Evolutionary conservation across 2,113 vertebrate species (phyloP), one percentile per base, ranked within the genome.

Genomic region (Oncorhynchus tshawytscha): DNA sequence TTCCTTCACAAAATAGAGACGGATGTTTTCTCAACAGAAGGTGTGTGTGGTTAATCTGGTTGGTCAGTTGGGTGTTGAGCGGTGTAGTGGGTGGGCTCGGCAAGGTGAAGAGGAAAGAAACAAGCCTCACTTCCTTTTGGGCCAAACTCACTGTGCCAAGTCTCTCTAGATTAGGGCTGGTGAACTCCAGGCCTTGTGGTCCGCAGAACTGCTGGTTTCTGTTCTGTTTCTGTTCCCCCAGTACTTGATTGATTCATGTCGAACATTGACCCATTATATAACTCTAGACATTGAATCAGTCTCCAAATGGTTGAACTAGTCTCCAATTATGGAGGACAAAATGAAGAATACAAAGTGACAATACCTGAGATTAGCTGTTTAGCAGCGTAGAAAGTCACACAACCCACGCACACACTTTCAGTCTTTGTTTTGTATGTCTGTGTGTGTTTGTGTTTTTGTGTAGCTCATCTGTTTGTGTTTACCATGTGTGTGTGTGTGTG

Each of bases 1-100:
- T 95, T 93, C 94, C 94, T 93, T 92, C 90, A 92, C 89, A 93
- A 90, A 83, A 16, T 85, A 88, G 90, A 91, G 86, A 90, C 83
- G 90, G 92, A 93, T 89, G 83, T 86, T 89, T 87, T 89, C 89
- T 85, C 85, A 81, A 77, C 76, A 62, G 82, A 54, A 54, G 12
- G 51, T 45, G 9, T 45, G 39, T 45, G 39, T 45, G 39, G 13
- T 13, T 62, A 45, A 45, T 45, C 8, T 45, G 39, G n/a, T 3
- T 3, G 13, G n/a, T 62, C 13, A 16, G 59, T 24, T 87, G 9
- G 39, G 39, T 45, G 39, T 45, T 78, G 78, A 78, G 80, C 70
- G 84, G 88, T 45, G 9, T 45, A 45, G 79, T 79, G 75, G 45
- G 76, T 24, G 48, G 54, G 62, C 68, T 73, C 65, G 76, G 78